phyloP scores from a whole-genome alignment of 2,888 invertebrate genomes.

The Ormyrus labotus region DNA sequence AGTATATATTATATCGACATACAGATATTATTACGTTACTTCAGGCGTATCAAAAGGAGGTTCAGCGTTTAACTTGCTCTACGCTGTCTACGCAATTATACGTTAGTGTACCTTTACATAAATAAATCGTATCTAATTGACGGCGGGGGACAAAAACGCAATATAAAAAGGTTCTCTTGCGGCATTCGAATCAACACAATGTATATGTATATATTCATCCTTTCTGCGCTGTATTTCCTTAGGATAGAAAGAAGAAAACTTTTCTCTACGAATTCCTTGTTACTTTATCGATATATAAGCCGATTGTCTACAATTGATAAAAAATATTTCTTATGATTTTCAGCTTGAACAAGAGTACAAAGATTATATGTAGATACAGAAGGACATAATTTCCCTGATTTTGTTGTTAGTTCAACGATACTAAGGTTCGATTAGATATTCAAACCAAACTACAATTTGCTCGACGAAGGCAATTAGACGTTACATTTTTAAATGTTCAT shows the following conservation, averaged over 20 bases:
- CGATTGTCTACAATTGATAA: constrained; percentile 49
- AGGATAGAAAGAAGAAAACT: constrained; percentile 37
- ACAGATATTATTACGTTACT: constrained; percentile 64
- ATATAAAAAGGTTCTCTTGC: constrained; percentile 51
- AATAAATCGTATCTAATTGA: constrained; percentile 53
- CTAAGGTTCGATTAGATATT: background rate
- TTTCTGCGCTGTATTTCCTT: constrained; percentile 18
- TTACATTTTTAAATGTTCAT: constrained; percentile 16
- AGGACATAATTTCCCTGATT: constrained; percentile 32
- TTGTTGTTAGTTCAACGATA: constrained; percentile 17
- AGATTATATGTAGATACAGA: constrained; percentile 15
- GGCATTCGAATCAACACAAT: constrained; percentile 28
- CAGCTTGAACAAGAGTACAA: constrained; percentile 13
- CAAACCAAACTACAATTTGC: constrained; percentile 13
- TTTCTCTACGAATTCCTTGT: constrained; percentile 25
- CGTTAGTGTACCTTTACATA: constrained; percentile 39
- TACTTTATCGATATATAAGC: constrained; percentile 27
- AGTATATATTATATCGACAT: constrained; percentile 49
- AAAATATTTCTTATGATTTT: constrained; percentile 30
- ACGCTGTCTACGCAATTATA: constrained; percentile 10
- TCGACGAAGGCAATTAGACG: constrained; percentile 40
- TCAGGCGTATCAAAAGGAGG: constrained; percentile 66
- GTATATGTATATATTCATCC: constrained; percentile 18
- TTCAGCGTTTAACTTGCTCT: constrained; percentile 54
- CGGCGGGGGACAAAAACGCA: constrained; percentile 44